Evolutionary conservation across 2,113 vertebrate species (phyloP), one percentile per base, ranked within the genome.

Genomic region (Epinephelus fuscoguttatus): DNA sequence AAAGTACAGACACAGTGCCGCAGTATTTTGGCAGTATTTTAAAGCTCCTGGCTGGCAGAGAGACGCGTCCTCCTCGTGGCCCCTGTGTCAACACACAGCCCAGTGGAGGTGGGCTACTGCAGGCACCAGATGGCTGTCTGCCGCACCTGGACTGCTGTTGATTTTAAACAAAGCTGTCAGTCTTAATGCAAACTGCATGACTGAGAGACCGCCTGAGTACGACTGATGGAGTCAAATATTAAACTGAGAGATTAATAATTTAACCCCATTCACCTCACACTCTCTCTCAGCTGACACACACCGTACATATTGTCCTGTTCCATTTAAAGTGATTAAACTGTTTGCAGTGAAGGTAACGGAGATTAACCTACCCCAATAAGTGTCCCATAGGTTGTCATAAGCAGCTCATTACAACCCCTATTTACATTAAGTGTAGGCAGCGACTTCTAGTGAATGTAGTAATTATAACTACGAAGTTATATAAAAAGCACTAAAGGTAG

Each of bases 211-310:
- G 37, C 68, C 78, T 80, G 76, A 50, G 42, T 27, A 37, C 59
- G 8, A 76, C 61, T 74, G 68, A 86, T 81, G 55, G 76, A 92
- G 92, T 93, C 84, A 94, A 94, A 93, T 85, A 94, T 93, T 93
- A 90, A 90, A 88, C 89, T 59, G 14, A 62, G 27, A 59, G 59
- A 33, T 60, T 37, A 55, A 69, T 70, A 37, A 69, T 69, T 49
- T 18, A 47, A 14, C 25, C 45, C 13, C 19, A 23, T 49, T 74
- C 59, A 59, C 61, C 37, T 52, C 15, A 47, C 66, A 61, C 69
- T 60, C 45, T 77, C 74, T 67, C 69, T 80, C 64, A 69, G 40
- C 69, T 52, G 62, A 37, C 33, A 84, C 40, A 85, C 64, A 62
- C 69, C 13, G 56, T 49, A 21, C 64, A 74, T 37, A 81, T 59